Conservation (phyloP, 64 coral and sea anemone species). For the Orbicella faveolata region DNA sequence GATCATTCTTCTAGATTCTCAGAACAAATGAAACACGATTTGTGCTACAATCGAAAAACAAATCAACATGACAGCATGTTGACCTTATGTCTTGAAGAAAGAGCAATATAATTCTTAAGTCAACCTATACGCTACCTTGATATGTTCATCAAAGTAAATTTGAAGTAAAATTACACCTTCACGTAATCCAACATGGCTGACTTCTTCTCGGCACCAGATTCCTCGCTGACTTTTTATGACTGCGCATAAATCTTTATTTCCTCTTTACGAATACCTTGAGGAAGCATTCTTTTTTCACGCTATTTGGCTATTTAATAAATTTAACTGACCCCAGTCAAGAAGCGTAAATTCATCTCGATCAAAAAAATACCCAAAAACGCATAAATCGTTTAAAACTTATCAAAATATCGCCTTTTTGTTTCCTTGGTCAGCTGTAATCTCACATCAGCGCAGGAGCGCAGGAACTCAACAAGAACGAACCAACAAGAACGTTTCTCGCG, state of each 20-base stretch:
- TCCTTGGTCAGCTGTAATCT: background rate
- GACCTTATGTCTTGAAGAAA: background rate
- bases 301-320: too few species aligned
- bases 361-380: too few species aligned
- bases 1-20: too few species aligned
- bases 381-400: too few species aligned
- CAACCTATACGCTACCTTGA: background rate
- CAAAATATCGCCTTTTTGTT: too few species aligned
- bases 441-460: background rate
- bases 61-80: background rate
- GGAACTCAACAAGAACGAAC: background rate
- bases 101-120: background rate
- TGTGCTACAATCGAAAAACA: background rate
- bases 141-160: background rate
- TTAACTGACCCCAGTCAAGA: too few species aligned
- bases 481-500: background rate
- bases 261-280: too few species aligned
- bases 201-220: background rate
- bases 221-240: background rate
- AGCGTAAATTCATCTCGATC: too few species aligned
- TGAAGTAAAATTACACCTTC: background rate
- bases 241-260: background rate
- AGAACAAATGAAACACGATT: too few species aligned
- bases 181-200: conserved; percentile 17
- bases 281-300: too few species aligned